Evolutionary conservation across 2,888 invertebrate species (phyloP), one percentile per base, ranked within the genome.

Genomic region (Lycaena phlaeas): DNA sequence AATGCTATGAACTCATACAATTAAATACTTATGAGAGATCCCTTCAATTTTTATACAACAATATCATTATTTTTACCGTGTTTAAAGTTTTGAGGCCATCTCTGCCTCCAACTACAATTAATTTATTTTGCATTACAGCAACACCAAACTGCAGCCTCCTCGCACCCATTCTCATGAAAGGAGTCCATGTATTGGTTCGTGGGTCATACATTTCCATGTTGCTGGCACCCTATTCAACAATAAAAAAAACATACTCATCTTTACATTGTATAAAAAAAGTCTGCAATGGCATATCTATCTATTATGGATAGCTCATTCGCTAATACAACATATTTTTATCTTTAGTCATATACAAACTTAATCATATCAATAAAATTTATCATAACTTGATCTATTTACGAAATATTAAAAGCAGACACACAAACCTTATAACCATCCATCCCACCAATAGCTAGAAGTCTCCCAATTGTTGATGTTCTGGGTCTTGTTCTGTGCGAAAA

Each of bases 31-130:
- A n/a, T n/a, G n/a, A n/a, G n/a, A n/a, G n/a, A n/a, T n/a, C n/a
- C n/a, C n/a, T n/a, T n/a, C n/a, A n/a, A n/a, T n/a, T n/a, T n/a
- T n/a, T n/a, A n/a, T n/a, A n/a, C n/a, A n/a, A n/a, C n/a, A n/a
- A n/a, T n/a, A n/a, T n/a, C n/a, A n/a, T n/a, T n/a, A n/a, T n/a
- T n/a, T 44, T 57, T 57, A 88, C 96, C 36, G 93, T 92, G 62
- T 95, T 96, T n/a, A 97, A 81, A 1, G 97, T 97, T 79, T 97
- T 97, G 15, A 97, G 86, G 10, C 97, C 97, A 72, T 97, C 96
- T 42, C 97, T 86, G 9, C 97, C 97, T 9, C 96, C 96, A 1
- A 95, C 95, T 22, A 97, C 91, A 46, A 93, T 88, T 12, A 97
- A 85, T 67, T 94, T 94, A 51, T 91, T 89, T 50, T 90, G 91